Evolutionary conservation across 2,888 invertebrate genomes (phyloP).

Genomic region (Caenorhabditis afra): DNA sequence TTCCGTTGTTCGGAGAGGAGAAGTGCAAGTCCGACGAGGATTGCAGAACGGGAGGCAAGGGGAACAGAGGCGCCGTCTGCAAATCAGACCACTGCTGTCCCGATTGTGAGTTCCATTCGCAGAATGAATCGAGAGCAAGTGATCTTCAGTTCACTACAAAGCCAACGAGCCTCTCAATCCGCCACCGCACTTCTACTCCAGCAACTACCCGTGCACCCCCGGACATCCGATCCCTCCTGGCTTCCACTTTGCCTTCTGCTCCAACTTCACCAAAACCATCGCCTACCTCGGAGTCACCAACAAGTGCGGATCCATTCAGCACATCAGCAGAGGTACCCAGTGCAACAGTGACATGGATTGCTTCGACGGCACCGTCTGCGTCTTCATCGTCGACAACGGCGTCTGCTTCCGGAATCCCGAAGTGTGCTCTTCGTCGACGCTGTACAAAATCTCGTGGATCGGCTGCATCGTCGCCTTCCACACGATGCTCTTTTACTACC

Average conservation of each 20-base stretch:
- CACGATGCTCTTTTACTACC: slow-evolving; percentile 9
- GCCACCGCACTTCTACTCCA: slow-evolving; percentile 34
- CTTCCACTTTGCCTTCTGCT: slow-evolving; percentile 30
- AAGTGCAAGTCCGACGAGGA: slow-evolving; percentile 7
- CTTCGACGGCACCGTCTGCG: slow-evolving; percentile 14
- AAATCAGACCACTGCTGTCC: slow-evolving; percentile 27
- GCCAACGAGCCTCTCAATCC: slow-evolving; percentile 15
- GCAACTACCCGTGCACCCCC: slow-evolving; percentile 22
- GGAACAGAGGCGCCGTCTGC: slow-evolving; percentile 4
- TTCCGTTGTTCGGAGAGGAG: slow-evolving; percentile 24
- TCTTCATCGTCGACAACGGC: slow-evolving; percentile 8
- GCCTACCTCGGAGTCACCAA: slow-evolving; percentile 25
- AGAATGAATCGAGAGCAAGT: neutral
- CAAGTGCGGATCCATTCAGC: slow-evolving; percentile 24
- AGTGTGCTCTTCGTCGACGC: neutral
- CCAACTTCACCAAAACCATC: slow-evolving; percentile 15
- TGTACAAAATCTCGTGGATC: neutral
- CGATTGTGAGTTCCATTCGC: slow-evolving; percentile 13
- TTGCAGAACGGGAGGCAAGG: too few species aligned
- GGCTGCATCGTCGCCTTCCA: slow-evolving; percentile 4
- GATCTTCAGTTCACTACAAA: slow-evolving; percentile 13
- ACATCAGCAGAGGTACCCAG: neutral
- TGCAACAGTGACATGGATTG: slow-evolving; percentile 17
- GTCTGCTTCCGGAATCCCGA: slow-evolving; percentile 32
- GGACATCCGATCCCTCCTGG: slow-evolving; percentile 18